These are phyloP conservation scores for Phengaris arion DNA, from an alignment of 2,888 invertebrate species.

Conservation along the genomic window DNA sequence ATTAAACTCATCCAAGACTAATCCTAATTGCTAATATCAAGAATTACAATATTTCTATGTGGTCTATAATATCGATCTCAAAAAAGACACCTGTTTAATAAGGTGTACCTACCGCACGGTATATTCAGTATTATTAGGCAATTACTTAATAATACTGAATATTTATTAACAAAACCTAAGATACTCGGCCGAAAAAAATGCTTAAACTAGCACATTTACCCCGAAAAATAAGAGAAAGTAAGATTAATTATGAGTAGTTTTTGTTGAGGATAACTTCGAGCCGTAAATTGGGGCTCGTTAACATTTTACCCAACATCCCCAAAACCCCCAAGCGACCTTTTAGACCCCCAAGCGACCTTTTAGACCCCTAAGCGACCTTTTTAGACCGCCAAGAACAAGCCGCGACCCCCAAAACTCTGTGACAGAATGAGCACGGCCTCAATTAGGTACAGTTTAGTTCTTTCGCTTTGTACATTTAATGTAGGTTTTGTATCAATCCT, in stretches of 20 bases:
- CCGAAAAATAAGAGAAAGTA: neutral
- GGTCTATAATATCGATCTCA: too few species aligned
- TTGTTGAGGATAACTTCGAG: constrained; percentile 41
- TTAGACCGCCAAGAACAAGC: constrained; percentile 50
- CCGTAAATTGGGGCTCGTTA: constrained; percentile 74
- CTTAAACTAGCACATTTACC: neutral
- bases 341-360: neutral
- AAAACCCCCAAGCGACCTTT: neutral
- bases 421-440: constrained; percentile 69
- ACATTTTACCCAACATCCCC: constrained; percentile 50
- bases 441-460: constrained; percentile 51
- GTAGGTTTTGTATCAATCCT: constrained; percentile 8
- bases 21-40: too few species aligned
- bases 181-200: constrained; percentile 17
- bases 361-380: neutral
- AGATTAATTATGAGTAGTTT: constrained; percentile 24
- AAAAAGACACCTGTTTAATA: too few species aligned
- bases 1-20: too few species aligned
- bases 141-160: too few species aligned
- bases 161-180: neutral
- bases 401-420: constrained; percentile 58
- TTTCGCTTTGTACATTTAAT: neutral
- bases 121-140: too few species aligned
- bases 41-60: too few species aligned
- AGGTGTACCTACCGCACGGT: too few species aligned